Conservation (phyloP, 2,797 vertebrate species). For the Chloroceryle inda region DNA sequence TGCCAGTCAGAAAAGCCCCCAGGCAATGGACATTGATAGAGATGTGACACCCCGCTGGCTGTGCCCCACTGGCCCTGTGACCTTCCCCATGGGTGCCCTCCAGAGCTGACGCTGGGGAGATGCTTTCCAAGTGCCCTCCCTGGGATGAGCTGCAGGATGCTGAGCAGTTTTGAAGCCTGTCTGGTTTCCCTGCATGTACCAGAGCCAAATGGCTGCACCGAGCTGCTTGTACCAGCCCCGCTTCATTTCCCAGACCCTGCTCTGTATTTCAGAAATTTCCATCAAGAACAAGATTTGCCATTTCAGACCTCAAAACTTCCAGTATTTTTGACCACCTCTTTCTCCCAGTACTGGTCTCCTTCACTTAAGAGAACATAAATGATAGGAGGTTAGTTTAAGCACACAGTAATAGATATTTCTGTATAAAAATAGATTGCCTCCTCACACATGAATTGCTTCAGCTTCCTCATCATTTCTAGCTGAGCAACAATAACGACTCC, state of each 20-base stretch:
- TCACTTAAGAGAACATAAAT: background rate
- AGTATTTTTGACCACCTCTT: background rate
- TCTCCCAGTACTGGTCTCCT: background rate
- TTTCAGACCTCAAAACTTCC: background rate
- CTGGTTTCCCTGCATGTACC: background rate
- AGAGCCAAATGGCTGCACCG: background rate
- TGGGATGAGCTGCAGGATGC: background rate
- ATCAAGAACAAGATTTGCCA: background rate
- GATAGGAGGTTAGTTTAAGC: background rate
- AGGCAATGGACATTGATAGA: rapidly evolving
- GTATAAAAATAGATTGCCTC: conserved; percentile 13
- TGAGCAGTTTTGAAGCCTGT: background rate
- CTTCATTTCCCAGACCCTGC: background rate
- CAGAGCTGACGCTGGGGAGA: background rate
- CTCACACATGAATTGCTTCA: conserved; percentile 7
- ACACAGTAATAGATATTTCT: background rate
- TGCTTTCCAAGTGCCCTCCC: background rate
- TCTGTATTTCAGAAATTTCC: background rate
- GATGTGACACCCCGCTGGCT: rapidly evolving
- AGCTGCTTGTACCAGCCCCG: background rate
- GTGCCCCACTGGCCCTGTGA: background rate
- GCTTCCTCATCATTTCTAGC: conserved; percentile 3
- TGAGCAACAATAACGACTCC: background rate
- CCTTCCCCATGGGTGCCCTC: background rate
- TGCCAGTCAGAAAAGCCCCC: rapidly evolving